These are phyloP conservation scores for Rhabdomys pumilio DNA, from an alignment of 2,797 vertebrate genomes.

Conservation along the genomic window DNA sequence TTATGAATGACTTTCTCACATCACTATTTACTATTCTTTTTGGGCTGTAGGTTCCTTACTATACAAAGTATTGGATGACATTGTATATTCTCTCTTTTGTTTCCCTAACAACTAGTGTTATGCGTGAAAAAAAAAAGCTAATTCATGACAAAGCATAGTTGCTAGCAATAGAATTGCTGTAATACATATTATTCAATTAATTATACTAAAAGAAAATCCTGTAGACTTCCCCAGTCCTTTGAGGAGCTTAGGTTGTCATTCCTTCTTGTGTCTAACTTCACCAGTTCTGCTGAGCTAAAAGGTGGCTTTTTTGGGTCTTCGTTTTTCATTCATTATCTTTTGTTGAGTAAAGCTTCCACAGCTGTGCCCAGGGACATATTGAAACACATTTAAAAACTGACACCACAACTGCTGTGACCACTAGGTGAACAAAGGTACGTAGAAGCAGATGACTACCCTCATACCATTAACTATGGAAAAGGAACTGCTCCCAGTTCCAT, in stretches of 20 bases:
- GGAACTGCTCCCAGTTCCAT: not conserved
- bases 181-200: constrained; percentile 10
- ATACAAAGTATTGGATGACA: not conserved
- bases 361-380: not conserved
- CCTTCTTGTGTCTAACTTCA: not conserved
- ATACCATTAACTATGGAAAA: not conserved
- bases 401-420: not conserved
- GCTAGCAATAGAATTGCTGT: not conserved
- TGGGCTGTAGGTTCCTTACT: not conserved
- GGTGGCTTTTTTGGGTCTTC: not conserved
- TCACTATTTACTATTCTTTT: not conserved
- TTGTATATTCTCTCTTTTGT: not conserved
- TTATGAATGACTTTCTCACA: not conserved
- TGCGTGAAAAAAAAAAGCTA: not conserved
- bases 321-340: not conserved
- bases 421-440: not conserved
- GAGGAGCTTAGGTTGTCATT: not conserved
- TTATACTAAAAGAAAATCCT: not conserved
- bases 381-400: not conserved
- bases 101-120: not conserved
- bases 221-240: not conserved
- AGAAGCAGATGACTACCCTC: not conserved
- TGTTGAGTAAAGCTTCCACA: not conserved
- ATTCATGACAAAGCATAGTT: not conserved
- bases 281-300: constrained; percentile 9